These are phyloP conservation scores for Telenomus remus DNA, from an alignment of 1,140 invertebrate species.

Conservation along the genomic window DNA sequence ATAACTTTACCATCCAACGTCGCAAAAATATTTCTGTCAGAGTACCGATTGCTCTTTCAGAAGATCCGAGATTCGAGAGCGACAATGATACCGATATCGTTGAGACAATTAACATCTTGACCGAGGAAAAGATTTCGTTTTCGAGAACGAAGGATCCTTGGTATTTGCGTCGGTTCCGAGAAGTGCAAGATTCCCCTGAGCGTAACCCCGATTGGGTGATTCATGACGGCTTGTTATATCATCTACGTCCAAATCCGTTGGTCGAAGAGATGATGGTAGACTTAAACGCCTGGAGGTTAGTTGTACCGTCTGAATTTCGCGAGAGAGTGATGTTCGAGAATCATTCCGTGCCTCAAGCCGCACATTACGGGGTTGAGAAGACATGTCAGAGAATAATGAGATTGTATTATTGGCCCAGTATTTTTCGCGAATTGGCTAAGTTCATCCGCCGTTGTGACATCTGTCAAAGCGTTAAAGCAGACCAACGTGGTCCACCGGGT, in stretches of 20 bases:
- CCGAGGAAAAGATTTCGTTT: background rate
- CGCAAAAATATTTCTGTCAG: constrained; percentile 18
- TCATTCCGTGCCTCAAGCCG: background rate
- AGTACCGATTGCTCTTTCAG: constrained; percentile 26
- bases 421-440: background rate
- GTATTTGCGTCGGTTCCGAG: background rate
- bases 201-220: background rate
- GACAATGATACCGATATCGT: background rate
- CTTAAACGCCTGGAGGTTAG: background rate
- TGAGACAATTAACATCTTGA: background rate
- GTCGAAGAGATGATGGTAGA: background rate
- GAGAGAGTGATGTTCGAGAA: no score
- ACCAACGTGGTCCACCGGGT: background rate
- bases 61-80: background rate
- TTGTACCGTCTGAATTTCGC: background rate
- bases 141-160: background rate
- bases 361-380: background rate
- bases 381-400: background rate
- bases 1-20: constrained; percentile 66
- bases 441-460: background rate
- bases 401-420: background rate
- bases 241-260: background rate
- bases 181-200: background rate
- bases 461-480: background rate
- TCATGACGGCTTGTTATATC: background rate